These are phyloP conservation scores for Sarcophaga rosellei DNA, from an alignment of 2,888 invertebrate species.

Conservation along the genomic window DNA sequence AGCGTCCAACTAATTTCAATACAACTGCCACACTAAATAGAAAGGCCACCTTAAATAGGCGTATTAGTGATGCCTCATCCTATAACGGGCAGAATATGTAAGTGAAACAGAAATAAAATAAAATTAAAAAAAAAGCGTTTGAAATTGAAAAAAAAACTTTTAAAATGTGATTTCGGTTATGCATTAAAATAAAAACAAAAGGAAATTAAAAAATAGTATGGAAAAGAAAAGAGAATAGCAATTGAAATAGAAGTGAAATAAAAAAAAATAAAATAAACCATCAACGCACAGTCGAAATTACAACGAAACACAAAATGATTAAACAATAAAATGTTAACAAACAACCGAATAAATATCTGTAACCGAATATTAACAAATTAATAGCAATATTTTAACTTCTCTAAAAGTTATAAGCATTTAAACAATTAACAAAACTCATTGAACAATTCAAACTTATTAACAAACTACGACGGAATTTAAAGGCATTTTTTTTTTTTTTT, in stretches of 20 bases:
- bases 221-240: neutral
- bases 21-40: slow-evolving; percentile 81
- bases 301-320: slow-evolving; percentile 67
- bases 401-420: slow-evolving; percentile 26
- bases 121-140: slow-evolving; percentile 9
- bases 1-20: slow-evolving; percentile 69
- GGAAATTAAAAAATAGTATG: neutral
- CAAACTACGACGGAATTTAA: slow-evolving; percentile 5
- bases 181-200: slow-evolving; percentile 11
- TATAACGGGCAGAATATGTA: slow-evolving; percentile 79
- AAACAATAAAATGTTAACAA: slow-evolving; percentile 57
- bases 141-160: neutral
- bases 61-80: slow-evolving; percentile 80
- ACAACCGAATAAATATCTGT: slow-evolving; percentile 28
- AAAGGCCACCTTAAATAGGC: slow-evolving; percentile 79
- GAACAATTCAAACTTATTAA: neutral
- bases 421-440: neutral
- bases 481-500: slow-evolving; percentile 29
- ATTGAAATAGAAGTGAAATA: neutral
- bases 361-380: slow-evolving; percentile 26
- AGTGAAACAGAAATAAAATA: slow-evolving; percentile 56
- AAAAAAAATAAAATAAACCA: slow-evolving; percentile 1
- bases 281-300: slow-evolving; percentile 64
- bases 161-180: slow-evolving; percentile 55
- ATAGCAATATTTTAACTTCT: slow-evolving; percentile 56